Base-by-base conservation (phyloP, 1,140 invertebrate genomes). In the Drosophila jambulina region DNA sequence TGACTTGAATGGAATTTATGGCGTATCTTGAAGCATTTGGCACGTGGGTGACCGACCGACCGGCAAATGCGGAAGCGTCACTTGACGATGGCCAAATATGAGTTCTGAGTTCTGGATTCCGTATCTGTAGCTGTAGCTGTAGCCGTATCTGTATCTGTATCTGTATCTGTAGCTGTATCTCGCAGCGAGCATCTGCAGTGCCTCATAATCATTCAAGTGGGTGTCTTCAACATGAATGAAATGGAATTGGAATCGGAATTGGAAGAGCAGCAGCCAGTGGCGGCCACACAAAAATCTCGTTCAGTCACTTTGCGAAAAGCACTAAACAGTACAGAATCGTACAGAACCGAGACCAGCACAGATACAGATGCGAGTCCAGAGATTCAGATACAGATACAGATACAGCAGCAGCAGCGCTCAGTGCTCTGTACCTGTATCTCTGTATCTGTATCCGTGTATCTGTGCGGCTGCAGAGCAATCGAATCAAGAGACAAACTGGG, bases 401-500 rank as follows among this genome's bases (percentile, higher is more conserved):
- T n/a, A n/a, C 34, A 25, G 17, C 38, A 40, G 38, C 32, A 34
- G 27, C 13, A 56, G 13, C 36, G 21, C 68, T 36, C 29, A 3
- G 48, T 36, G 43, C 46, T 58, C 59, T 76, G 27, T 40, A 34
- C 23, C 27, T 43, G 48, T 53, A 36, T 65, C 27, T 29, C 8
- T 48, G 45, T 61, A 57, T 27, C 32, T 65, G 60, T 60, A 49
- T 49, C 38, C 60, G 58, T 54, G 62, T 23, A 38, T 36, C 49
- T 58, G 51, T 65, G 57, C 83, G 68, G 48, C 60, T 69, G 80
- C 64, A 67, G 75, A 80, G 83, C 84, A 90, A 90, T 88, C 84
- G 80, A 88, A 88, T 88, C 80, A 87, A 87, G 84, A 87, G 80
- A 88, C 80, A 87, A 88, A 87, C 84, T 87, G 84, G 84, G 85